phyloP scores from a whole-genome alignment of 2,113 vertebrate species.

The Odontesthes bonariensis region DNA sequence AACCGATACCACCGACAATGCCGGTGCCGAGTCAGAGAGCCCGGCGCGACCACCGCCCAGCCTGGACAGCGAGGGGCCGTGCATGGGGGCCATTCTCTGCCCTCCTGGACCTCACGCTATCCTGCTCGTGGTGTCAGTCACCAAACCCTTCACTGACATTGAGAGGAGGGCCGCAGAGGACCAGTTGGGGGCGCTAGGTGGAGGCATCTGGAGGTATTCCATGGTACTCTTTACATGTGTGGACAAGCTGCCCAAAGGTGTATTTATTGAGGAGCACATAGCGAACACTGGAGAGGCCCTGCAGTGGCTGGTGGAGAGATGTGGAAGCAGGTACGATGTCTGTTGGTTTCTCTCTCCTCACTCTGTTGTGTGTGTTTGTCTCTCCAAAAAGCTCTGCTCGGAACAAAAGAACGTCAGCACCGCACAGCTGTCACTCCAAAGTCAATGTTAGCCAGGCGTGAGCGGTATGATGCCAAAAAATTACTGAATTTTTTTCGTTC shows the following conservation, averaged over 20 bases:
- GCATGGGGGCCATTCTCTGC: slow-evolving; percentile 80
- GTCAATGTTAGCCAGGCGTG: neutral
- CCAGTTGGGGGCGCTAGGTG: slow-evolving; percentile 75
- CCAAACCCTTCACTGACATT: slow-evolving; percentile 74
- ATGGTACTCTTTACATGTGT: slow-evolving; percentile 80
- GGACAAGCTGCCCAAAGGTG: slow-evolving; percentile 75
- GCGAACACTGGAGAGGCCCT: slow-evolving; percentile 77
- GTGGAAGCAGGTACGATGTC: slow-evolving; percentile 67
- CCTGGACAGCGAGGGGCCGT: slow-evolving; percentile 77
- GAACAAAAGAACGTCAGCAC: neutral
- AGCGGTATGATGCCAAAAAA: neutral
- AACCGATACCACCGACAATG: slow-evolving; percentile 40
- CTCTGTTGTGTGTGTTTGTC: neutral
- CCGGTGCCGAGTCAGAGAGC: slow-evolving; percentile 53
- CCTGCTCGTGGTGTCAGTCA: slow-evolving; percentile 78
- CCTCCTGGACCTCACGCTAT: slow-evolving; percentile 81
- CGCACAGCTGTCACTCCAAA: neutral
- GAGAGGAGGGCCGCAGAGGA: slow-evolving; percentile 77
- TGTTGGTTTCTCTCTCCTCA: neutral
- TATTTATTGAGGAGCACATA: slow-evolving; percentile 82
- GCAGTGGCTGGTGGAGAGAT: slow-evolving; percentile 83
- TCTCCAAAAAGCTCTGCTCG: neutral
- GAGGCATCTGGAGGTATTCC: slow-evolving; percentile 81
- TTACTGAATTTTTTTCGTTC: too few species aligned
- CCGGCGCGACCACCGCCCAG: slow-evolving; percentile 37